Evolutionary conservation across 2,797 vertebrate genomes (phyloP), one percentile per base, ranked within the genome.

Genomic region (Acrossocheilus wenchowensis): DNA sequence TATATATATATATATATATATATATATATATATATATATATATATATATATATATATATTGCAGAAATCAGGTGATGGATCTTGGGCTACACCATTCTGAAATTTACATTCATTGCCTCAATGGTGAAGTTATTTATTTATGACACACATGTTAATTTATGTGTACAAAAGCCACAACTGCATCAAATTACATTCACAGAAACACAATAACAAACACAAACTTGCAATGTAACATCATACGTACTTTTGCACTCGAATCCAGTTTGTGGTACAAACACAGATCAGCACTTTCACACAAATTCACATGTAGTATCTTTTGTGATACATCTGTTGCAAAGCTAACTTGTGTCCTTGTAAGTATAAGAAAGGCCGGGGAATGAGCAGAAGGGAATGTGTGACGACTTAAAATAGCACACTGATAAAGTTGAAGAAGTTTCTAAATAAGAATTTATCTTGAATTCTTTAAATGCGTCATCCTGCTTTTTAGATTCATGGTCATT

Each of bases 371-470:
- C 36, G 4, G 12, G 26, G 62, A 12, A n/a, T 3, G 3, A 12
- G 60, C 6, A 68, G 62, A 14, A 69, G 26, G 54, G 75, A 62
- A 68, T 81, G 30, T 23, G 5, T 36, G 57, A 64, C 78, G 78
- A 64, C 78, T 26, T 26, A 79, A 79, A 79, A 79, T 43, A 79
- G 57, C 39, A 43, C 39, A 26, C 57, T 64, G 39, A 64, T 19
- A 79, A 79, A 62, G 3, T 39, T 60, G 1, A 41, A 60, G 34
- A 69, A 72, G 15, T 30, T 30, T 10, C 8, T 12, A 36, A 50
- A 45, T 30, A 17, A 17, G 23, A 60, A 26, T 54, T 60, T 11
- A 4, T 62, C 23, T 62, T 62, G 23, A n/a, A 0, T 62, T 62
- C 57, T 62, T n/a, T 62, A 62, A 62, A 62, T 62, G n/a, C 26